Percentiles rank a stretch among this genome's conserved stretches.
These are phyloP conservation scores for Momotus momota DNA, from an alignment of 2,797 vertebrate species.

Conservation along the genomic window DNA sequence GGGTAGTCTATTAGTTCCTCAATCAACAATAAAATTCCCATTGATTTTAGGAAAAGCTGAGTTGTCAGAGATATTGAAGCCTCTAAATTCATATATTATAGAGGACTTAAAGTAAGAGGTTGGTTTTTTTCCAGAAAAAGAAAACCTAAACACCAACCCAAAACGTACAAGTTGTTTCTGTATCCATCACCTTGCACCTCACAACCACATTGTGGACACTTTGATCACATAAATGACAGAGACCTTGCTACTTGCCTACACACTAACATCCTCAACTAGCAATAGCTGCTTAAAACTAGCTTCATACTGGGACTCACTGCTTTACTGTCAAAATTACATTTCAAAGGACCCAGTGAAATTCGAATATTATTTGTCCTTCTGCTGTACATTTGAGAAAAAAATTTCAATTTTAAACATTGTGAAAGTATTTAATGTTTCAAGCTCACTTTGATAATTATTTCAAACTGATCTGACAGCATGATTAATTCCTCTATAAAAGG, in stretches of 20 bases:
- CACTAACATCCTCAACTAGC: neutral
- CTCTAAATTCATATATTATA: neutral
- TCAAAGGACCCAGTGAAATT: neutral
- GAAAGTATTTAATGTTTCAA: constrained; percentile 30
- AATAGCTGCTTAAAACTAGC: neutral
- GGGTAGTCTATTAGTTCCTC: neutral
- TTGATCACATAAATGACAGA: neutral
- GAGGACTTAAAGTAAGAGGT: neutral
- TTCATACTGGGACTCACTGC: neutral
- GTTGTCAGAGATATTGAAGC: neutral
- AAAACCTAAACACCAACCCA: neutral
- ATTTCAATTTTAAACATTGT: neutral
- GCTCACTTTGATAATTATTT: constrained; percentile 14
- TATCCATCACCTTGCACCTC: neutral
- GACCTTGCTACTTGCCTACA: neutral
- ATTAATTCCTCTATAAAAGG: constrained; percentile 22
- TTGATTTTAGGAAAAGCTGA: neutral
- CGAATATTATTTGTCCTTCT: neutral
- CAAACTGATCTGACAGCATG: neutral
- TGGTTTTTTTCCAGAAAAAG: neutral
- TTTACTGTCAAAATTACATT: neutral
- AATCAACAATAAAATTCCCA: neutral
- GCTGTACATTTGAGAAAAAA: neutral
- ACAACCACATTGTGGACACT: neutral
- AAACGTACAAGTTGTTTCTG: neutral